Base-by-base conservation (phyloP, 2,113 vertebrate genomes). In the Crotalus horridus region DNA sequence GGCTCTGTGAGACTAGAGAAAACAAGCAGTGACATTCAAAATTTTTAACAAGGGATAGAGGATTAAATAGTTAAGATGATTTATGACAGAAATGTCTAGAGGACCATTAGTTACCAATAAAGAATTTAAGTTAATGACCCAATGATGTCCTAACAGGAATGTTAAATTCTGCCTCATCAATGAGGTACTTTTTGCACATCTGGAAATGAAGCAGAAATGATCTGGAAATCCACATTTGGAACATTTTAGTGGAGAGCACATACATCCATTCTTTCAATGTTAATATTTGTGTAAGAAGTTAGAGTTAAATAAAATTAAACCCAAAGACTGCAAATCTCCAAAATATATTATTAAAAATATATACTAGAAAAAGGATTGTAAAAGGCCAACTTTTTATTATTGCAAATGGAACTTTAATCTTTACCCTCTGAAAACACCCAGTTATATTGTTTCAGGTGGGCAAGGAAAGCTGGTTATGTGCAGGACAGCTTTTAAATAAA, bases 51-150 rank as follows among this genome's bases (percentile, higher is more conserved):
- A 94, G 92, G 53, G 89, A 91, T 91, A 89, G 91, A 91, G 1
- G 54, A 89, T 39, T 51, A 96, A 96, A 95, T 15, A 93, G 85
- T 95, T 96, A 94, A 96, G 90, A 91, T 58, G 96, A 96, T 93
- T 94, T 96, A 94, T 92, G 90, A 90, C 39, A 85, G 8, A 94
- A 92, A 93, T 95, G 64, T 91, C 91, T 95, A 74, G 95, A 95
- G 39, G 94, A 1, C 11, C 13, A 93, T 94, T 96, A 95, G 95
- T 93, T 64, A 59, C 89, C 89, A 91, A 90, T 88, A 89, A 95
- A 94, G 85, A 88, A 0, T 43, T 94, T 46, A 64, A 9, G 85
- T 69, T 17, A 92, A 88, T 95, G 93, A 87, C 91, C 94, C 90
- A 54, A 89, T 0, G 87, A 56, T 93, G 87, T 64, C 5, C 59